Evolutionary conservation across 2,797 vertebrate genomes (phyloP), one percentile per base, ranked within the genome.

Genomic region (Bradypodion pumilum): DNA sequence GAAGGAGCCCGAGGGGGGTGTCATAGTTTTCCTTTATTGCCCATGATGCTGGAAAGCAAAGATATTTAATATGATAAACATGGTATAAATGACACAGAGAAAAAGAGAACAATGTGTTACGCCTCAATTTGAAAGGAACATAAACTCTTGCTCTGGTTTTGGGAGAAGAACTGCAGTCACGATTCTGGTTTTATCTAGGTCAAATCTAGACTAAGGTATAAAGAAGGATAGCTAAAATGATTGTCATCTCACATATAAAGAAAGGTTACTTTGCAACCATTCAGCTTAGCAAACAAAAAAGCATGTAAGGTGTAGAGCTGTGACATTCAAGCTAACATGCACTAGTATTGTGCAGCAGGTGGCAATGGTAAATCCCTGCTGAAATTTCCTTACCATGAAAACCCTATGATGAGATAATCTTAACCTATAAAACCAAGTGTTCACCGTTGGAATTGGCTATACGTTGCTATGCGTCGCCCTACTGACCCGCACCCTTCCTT

Each of bases 61-160:
- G 91, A 90, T 89, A 94, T 93, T 91, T 40, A 66, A 93, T 89
- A 86, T 85, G 91, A 95, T 93, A 95, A 56, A 94, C 92, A 92
- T 89, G 94, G 73, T 83, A 93, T 93, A 88, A 85, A 84, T n/a
- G 85, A 83, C 76, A 88, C 78, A 89, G 83, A 76, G 92, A 86
- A 90, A 94, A 95, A 94, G 89, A 32, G 93, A 91, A 85, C 88
- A 79, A 29, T 88, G 2, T 73, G 72, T 88, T 87, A 65, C 63
- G 60, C 82, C 89, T 88, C 86, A 87, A 86, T 87, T 83, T 62
- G 37, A 81, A 72, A 85, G 81, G 65, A 78, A 86, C 89, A 79
- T 42, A 60, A n/a, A 72, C 88, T 82, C 91, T 88, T 56, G 42
- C 44, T 85, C n/a, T 74, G 19, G n/a, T 81, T 87, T 84, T 78